Evolutionary conservation across 2,113 vertebrate genomes (phyloP).

Genomic region (Calonectris borealis): DNA sequence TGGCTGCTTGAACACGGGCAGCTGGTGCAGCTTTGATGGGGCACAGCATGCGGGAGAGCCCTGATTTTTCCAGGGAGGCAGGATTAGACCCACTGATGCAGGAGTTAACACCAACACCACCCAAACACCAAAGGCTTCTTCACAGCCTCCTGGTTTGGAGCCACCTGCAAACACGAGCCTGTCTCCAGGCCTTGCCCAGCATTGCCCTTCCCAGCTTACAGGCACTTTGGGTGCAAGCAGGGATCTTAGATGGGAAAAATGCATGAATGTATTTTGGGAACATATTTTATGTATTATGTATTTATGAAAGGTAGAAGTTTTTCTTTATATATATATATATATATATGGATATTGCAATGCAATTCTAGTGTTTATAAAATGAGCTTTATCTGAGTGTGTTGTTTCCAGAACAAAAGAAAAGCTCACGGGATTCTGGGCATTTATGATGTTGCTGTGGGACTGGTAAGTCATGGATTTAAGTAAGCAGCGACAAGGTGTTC

Average conservation of each 20-base stretch:
- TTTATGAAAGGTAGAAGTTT: constrained; percentile 35
- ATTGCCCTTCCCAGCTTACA: not conserved
- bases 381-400: not conserved
- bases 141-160: not conserved
- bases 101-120: not conserved
- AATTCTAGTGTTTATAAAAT: constrained; percentile 7
- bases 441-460: not conserved
- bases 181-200: not conserved
- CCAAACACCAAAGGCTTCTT: not conserved
- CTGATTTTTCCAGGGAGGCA: not conserved
- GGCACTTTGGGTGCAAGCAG: not conserved
- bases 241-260: not conserved
- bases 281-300: constrained; percentile 7
- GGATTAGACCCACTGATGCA: not conserved
- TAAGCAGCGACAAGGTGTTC: not conserved
- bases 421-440: not conserved
- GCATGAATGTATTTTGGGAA: constrained; percentile 49
- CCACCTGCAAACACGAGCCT: not conserved
- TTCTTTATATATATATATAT: not conserved
- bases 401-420: constrained; percentile 7
- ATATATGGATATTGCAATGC: not conserved
- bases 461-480: not conserved
- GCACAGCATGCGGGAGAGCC: not conserved
- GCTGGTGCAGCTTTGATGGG: not conserved
- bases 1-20: not conserved